phyloP scores from a whole-genome alignment of 2,113 vertebrate species.

The Alethe castanea region DNA sequence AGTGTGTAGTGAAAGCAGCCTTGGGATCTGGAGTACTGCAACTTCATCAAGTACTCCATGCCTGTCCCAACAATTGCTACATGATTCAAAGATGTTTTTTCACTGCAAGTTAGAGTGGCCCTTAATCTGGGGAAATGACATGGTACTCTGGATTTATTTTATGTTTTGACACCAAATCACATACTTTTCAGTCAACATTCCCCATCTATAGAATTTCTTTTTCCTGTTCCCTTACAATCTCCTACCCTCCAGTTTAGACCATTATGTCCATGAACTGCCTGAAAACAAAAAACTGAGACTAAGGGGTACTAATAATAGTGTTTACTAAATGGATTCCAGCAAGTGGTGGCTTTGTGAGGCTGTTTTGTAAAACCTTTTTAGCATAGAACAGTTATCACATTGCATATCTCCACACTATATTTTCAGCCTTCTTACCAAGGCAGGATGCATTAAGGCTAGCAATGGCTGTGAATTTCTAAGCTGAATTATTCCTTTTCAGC shows the following conservation, averaged over 20 bases:
- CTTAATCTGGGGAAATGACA: background rate
- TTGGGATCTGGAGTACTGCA: background rate
- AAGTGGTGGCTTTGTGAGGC: background rate
- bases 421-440: background rate
- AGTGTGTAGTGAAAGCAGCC: background rate
- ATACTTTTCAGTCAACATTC: background rate
- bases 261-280: background rate
- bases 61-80: background rate
- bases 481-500: background rate
- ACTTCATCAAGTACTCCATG: background rate
- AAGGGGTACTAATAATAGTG: background rate
- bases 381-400: background rate
- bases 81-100: background rate
- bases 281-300: background rate
- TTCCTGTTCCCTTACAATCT: background rate
- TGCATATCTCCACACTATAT: background rate
- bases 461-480: background rate
- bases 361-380: background rate
- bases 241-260: background rate
- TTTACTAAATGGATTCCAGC: background rate
- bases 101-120: background rate
- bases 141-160: background rate
- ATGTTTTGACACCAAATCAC: background rate
- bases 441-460: background rate
- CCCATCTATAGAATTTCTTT: background rate